phyloP scores from a whole-genome alignment of 2,113 vertebrate genomes.

The Semicossyphus pulcher region DNA sequence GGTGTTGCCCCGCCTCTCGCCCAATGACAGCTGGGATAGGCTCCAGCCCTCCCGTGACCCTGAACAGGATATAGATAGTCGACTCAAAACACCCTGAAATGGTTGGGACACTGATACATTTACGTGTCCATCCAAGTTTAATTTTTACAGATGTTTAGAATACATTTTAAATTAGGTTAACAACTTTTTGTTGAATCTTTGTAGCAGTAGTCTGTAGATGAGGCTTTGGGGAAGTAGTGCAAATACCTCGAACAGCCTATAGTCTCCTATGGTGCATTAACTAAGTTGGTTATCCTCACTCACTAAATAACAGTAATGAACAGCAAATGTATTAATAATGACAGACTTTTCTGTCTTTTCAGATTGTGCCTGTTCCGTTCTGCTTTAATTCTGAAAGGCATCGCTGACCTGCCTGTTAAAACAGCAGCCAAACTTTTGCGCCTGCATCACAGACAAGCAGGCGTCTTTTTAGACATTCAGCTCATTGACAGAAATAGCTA shows the following conservation, averaged over 20 bases:
- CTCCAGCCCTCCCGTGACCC: too few relatives aligned
- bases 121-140: background rate
- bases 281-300: background rate
- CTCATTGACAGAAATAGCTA: slow-evolving; percentile 33
- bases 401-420: slow-evolving; percentile 12
- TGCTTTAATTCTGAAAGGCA: background rate
- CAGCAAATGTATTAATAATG: background rate
- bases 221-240: background rate
- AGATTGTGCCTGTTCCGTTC: background rate
- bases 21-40: too few relatives aligned
- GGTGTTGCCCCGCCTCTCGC: too few relatives aligned
- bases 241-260: background rate
- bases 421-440: slow-evolving; percentile 13
- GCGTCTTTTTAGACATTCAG: slow-evolving; percentile 29
- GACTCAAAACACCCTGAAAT: background rate
- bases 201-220: background rate
- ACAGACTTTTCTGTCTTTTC: background rate
- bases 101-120: background rate
- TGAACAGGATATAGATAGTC: too few relatives aligned
- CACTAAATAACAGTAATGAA: background rate
- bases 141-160: background rate
- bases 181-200: background rate
- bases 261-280: background rate
- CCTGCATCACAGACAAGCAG: slow-evolving; percentile 5
- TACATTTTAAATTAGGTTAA: background rate